These are phyloP conservation scores for Hoplostethus mediterraneus DNA, from an alignment of 2,797 vertebrate genomes.

Conservation along the genomic window DNA sequence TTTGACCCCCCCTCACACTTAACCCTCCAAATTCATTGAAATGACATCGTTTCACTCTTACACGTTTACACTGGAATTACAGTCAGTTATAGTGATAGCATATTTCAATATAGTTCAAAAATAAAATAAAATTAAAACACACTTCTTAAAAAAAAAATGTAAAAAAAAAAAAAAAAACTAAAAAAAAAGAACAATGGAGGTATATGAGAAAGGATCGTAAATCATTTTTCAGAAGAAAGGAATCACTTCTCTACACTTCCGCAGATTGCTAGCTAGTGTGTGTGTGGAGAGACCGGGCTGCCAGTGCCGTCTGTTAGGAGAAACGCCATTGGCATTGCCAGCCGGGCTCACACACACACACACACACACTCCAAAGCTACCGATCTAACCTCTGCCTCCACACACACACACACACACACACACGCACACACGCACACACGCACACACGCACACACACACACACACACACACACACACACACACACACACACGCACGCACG, in stretches of 20 bases:
- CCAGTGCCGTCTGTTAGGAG: conserved; percentile 59
- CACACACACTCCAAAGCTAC: conserved; percentile 35
- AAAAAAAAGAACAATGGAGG: conserved; percentile 52
- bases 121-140: conserved; percentile 54
- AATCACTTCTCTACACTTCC: conserved; percentile 46
- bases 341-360: conserved; percentile 39
- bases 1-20: conserved; percentile 64
- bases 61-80: conserved; percentile 77
- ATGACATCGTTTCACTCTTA: conserved; percentile 67
- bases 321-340: conserved; percentile 71
- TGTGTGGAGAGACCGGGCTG: conserved; percentile 51
- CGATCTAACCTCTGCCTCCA: conserved; percentile 43
- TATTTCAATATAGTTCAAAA: conserved; percentile 62
- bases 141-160: conserved; percentile 44
- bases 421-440: conserved; percentile 3
- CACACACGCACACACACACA: conserved; percentile 18
- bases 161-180: neutral
- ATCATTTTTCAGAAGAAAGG: conserved; percentile 45
- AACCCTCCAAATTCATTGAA: conserved; percentile 65
- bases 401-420: conserved; percentile 20
- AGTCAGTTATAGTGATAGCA: conserved; percentile 66
- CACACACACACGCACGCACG: conserved; percentile 11
- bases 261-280: conserved; percentile 29
- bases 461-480: conserved; percentile 22
- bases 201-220: conserved; percentile 56